These are phyloP conservation scores for Scaptomyza flava DNA, from an alignment of 2,888 invertebrate genomes.

Conservation along the genomic window DNA sequence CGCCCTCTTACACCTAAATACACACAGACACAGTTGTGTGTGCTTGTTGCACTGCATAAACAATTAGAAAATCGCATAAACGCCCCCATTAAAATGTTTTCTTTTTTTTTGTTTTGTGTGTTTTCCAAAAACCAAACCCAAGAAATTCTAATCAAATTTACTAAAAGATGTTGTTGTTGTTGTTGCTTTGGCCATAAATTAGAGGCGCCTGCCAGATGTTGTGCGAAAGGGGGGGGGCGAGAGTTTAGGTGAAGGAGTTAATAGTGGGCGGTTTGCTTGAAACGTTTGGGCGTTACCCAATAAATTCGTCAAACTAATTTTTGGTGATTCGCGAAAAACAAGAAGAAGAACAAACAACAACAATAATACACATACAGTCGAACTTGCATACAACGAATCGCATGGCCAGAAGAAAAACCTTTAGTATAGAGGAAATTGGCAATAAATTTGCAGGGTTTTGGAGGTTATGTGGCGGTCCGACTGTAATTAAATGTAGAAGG, in stretches of 20 bases:
- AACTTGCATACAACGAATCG: too few species aligned
- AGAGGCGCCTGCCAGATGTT: slow-evolving; percentile 52
- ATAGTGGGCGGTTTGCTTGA: neutral
- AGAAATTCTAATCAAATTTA: slow-evolving; percentile 24
- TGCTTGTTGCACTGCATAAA: slow-evolving; percentile 63
- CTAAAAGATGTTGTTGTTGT: slow-evolving; percentile 3
- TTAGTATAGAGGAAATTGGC: too few species aligned
- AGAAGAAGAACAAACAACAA: too few species aligned
- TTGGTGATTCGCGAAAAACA: neutral
- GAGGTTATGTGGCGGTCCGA: too few species aligned
- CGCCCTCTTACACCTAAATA: too few species aligned
- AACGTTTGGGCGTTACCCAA: slow-evolving; percentile 44
- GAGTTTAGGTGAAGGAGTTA: neutral
- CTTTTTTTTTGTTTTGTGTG: slow-evolving; percentile 42
- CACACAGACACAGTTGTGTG: neutral
- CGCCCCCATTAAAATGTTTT: slow-evolving; percentile 60
- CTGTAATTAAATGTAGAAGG: too few species aligned
- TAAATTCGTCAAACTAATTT: slow-evolving; percentile 54
- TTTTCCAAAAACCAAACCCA: slow-evolving; percentile 34
- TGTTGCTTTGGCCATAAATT: slow-evolving; percentile 44
- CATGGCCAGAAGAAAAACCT: too few species aligned
- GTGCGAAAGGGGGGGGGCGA: too few species aligned
- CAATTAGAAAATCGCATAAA: slow-evolving; percentile 73
- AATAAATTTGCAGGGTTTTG: too few species aligned
- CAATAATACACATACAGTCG: too few species aligned